Evolutionary conservation across 2,113 vertebrate species (phyloP).

Genomic region (Sander lucioperca): DNA sequence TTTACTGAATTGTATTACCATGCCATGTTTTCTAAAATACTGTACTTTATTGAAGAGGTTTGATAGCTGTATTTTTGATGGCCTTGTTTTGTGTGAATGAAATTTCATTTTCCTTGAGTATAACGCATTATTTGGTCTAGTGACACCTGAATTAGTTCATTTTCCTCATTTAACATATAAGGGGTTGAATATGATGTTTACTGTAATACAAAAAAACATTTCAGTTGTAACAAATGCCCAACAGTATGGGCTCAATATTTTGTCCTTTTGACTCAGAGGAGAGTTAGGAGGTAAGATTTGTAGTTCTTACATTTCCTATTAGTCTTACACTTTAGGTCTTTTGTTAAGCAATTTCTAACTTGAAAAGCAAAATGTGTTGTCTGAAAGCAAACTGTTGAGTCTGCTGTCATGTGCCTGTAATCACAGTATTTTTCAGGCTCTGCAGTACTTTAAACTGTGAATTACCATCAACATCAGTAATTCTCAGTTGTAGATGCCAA

Average conservation of each 20-base stretch:
- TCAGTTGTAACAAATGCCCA: slow-evolving; percentile 14
- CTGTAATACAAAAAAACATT: slow-evolving; percentile 1
- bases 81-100: slow-evolving; percentile 50
- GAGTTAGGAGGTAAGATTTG: not conserved
- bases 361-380: slow-evolving; percentile 27
- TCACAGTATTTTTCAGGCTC: slow-evolving; percentile 27
- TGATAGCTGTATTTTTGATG: slow-evolving; percentile 45
- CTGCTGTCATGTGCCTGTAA: slow-evolving; percentile 39
- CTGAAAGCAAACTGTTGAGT: slow-evolving; percentile 20
- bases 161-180: slow-evolving; percentile 21
- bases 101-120: slow-evolving; percentile 17
- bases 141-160: slow-evolving; percentile 36
- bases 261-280: slow-evolving; percentile 21
- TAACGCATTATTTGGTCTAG: slow-evolving; percentile 48
- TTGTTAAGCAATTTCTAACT: slow-evolving; percentile 30
- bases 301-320: slow-evolving; percentile 12
- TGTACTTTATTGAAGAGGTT: slow-evolving; percentile 53
- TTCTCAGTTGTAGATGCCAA: not conserved
- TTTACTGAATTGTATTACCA: slow-evolving; percentile 47
- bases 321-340: not conserved
- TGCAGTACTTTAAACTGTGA: not conserved
- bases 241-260: slow-evolving; percentile 22
- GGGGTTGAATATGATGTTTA: slow-evolving; percentile 18
- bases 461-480: not conserved
- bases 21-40: slow-evolving; percentile 58